Base-by-base conservation (phyloP, 2,888 invertebrate genomes). In the Escarpia spicata region DNA sequence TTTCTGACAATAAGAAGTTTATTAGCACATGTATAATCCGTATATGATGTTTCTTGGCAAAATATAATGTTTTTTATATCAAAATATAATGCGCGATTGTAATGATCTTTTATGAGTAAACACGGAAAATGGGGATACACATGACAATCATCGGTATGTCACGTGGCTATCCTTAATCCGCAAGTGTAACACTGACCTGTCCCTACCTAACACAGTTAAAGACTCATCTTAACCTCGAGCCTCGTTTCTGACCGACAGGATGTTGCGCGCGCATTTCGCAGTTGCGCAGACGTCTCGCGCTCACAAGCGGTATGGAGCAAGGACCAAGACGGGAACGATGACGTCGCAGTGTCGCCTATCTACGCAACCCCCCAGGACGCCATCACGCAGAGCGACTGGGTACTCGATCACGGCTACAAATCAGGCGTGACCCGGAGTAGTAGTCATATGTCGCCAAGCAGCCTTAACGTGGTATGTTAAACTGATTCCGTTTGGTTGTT, bases 311-410 rank as follows among this genome's bases (percentile, higher is more conserved):
- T 3, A 52, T 15, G 52, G 52, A 52, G 52, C 52, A 52, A 52
- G 8, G 52, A 52, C 52, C 9, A 12, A 15, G 52, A 52, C 52
- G 52, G 10, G 15, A 0, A 52, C 9, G 52, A 75, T 6, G 75
- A 19, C 75, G 75, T 6, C 26, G 19, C 26, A 26, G 26, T 75
- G 26, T 75, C 75, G 19, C 75, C 75, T 26, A 75, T 75, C 75
- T 75, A 75, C n/a, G 19, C 75, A 75, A 75, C n/a, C 26, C 75
- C 75, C 19, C 75, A 26, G 19, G 75, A 75, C 26, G 75, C 75
- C 75, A 75, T 75, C 26, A 75, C 75, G 75, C 75, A 75, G 75
- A 75, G 75, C 75, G 75, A 75, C 75, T 75, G 75, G 75, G 75
- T 75, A 75, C 75, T 75, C 75, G 75, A 75, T 6, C 75, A 75